Base-by-base conservation (phyloP, 2,888 invertebrate species). In the Drosophila limbata region DNA sequence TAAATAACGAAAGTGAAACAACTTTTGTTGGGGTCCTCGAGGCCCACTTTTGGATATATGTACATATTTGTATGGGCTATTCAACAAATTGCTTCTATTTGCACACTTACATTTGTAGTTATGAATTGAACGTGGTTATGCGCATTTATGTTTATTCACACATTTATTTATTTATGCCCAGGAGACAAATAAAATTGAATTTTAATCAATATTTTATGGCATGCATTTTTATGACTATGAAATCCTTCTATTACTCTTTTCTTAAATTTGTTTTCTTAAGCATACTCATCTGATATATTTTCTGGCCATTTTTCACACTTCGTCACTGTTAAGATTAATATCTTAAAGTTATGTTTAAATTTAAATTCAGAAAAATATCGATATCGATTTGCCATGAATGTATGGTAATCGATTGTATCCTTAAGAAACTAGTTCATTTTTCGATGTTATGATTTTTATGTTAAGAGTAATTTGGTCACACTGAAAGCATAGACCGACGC, bases 21-120 rank as follows among this genome's bases (percentile, higher is more conserved):
- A 37, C 55, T 61, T 47, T 50, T 39, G 39, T 31, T 42, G 31
- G 35, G 17, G 45, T 57, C 57, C 59, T 59, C 39, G 31, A 48
- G 48, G 59, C 39, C 28, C 45, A 45, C 56, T 56, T 45, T 21
- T 4, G 31, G 33, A 10, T 19, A 40, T 10, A 21, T 21, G 21
- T 21, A 25, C 25, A 25, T 25, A 19, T 31, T 11, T 33, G 67
- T 51, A 60, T 78, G 52, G 56, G 15, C 79, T 13, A 61, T 68
- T 73, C 47, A 44, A 56, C 19, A 69, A 74, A 78, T 75, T 78
- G 65, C 55, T 42, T 42, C 47, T 45, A 65, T 60, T 73, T 55
- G 59, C 25, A 33, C 44, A 39, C 15, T 13, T 17, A 44, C 25
- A 55, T 42, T 42, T 55, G 19, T 35, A 44, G 44, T 35, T 55